phyloP scores from a whole-genome alignment of 2,888 invertebrate genomes.

The Oscheius onirici region DNA sequence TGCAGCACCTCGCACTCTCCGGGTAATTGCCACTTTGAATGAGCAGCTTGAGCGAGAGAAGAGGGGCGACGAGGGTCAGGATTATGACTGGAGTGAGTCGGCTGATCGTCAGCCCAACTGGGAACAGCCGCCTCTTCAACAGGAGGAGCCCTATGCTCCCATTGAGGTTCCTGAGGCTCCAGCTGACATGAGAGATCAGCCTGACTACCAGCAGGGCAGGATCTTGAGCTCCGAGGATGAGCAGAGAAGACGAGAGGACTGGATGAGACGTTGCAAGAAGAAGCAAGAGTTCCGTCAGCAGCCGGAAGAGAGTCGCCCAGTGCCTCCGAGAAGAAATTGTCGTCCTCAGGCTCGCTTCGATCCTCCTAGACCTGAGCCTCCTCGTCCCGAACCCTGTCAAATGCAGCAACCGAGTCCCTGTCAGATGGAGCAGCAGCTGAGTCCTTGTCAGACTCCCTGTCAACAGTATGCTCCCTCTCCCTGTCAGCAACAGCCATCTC shows the following conservation, averaged over 20 bases:
- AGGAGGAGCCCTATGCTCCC: conserved; percentile 37
- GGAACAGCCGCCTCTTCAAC: conserved; percentile 14
- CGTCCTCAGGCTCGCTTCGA: conserved; percentile 26
- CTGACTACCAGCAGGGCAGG: conserved; percentile 10
- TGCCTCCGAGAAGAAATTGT: conserved; percentile 22
- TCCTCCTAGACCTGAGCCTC: conserved; percentile 23
- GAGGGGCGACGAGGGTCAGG: conserved; percentile 29
- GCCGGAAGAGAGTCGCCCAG: conserved; percentile 24
- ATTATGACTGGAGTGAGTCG: conserved; percentile 20
- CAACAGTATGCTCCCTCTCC: no score
- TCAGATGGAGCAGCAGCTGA: neutral
- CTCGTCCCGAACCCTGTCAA: conserved; percentile 15
- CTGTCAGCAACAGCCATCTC: neutral
- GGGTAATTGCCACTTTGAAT: conserved; percentile 51
- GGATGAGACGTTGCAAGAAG: conserved; percentile 29
- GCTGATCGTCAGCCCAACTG: conserved; percentile 11
- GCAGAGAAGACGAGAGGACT: conserved; percentile 29
- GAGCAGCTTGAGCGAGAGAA: conserved; percentile 47
- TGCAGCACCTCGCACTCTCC: conserved; percentile 35
- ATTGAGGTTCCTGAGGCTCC: conserved; percentile 31
- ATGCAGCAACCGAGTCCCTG: neutral
- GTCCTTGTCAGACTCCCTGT: neutral
- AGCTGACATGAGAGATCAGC: conserved; percentile 39
- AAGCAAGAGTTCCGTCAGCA: conserved; percentile 16
- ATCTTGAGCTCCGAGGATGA: conserved; percentile 28